Percentiles rank a stretch among this genome's conserved stretches.
Evolutionary conservation across 1,140 invertebrate genomes (phyloP).

Genomic region (Drosophila seguyi): DNA sequence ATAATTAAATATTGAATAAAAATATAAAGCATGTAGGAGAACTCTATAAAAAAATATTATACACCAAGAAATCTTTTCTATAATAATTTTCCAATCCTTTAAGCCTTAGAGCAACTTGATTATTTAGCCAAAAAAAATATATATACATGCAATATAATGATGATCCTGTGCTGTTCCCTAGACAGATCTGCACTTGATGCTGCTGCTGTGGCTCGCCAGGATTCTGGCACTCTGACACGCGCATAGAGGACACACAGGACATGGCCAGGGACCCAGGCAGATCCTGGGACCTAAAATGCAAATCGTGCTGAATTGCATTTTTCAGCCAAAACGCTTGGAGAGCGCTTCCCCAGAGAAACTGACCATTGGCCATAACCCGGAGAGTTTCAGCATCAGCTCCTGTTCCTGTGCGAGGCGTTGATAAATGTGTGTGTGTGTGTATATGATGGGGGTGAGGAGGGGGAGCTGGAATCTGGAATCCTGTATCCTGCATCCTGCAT

Average conservation of each 20-base stretch:
- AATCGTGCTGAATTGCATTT: constrained; percentile 80
- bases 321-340: constrained; percentile 43
- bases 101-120: neutral
- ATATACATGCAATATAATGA: neutral
- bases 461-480: neutral
- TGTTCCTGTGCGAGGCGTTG: constrained; percentile 63
- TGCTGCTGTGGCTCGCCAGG: neutral
- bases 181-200: constrained; percentile 9
- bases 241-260: neutral
- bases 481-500: neutral
- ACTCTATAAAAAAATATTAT: neutral
- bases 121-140: neutral
- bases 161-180: neutral
- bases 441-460: too few species aligned
- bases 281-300: constrained; percentile 54
- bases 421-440: constrained; percentile 58
- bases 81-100: neutral
- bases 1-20: too few species aligned
- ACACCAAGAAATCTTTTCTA: neutral
- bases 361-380: constrained; percentile 38
- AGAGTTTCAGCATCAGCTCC: constrained; percentile 12
- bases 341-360: constrained; percentile 13
- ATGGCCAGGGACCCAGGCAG: neutral
- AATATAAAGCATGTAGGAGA: too few species aligned
- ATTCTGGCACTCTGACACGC: constrained; percentile 17